Evolutionary conservation across 1,140 invertebrate genomes (phyloP).

Genomic region (Campoletis sonorensis): DNA sequence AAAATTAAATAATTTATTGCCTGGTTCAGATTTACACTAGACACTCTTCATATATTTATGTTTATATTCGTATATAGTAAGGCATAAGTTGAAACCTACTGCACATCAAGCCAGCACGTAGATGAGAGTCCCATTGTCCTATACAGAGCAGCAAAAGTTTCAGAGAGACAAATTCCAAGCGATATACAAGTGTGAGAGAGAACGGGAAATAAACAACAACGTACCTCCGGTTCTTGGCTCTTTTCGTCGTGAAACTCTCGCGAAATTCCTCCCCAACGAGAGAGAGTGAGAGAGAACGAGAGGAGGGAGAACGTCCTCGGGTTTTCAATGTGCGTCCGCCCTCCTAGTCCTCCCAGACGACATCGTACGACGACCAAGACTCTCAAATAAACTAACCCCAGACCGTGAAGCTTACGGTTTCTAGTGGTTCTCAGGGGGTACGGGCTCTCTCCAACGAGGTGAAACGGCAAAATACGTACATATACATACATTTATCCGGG

Average conservation of each 20-base stretch:
- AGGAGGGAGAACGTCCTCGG: not conserved
- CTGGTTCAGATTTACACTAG: too few relatives aligned
- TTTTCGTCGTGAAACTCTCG: slow-evolving; percentile 20
- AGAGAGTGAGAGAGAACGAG: too few relatives aligned
- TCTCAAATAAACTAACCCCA: slow-evolving; percentile 29
- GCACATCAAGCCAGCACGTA: slow-evolving; percentile 6
- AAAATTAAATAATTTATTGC: too few relatives aligned
- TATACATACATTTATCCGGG: not conserved
- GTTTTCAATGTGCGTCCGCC: slow-evolving; percentile 8
- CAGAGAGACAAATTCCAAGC: slow-evolving; percentile 33
- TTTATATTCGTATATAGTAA: not conserved
- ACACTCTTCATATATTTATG: too few relatives aligned
- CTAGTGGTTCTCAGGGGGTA: slow-evolving; percentile 6
- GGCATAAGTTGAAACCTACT: slow-evolving; percentile 39
- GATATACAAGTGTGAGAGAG: slow-evolving; percentile 1
- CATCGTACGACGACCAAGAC: not conserved
- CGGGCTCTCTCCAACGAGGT: slow-evolving; percentile 10
- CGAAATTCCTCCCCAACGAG: slow-evolving; percentile 5
- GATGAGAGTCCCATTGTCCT: slow-evolving; percentile 3
- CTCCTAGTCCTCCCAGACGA: slow-evolving; percentile 16
- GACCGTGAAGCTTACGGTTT: not conserved
- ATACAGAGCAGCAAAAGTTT: slow-evolving; percentile 19
- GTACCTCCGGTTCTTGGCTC: slow-evolving; percentile 28
- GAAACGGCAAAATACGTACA: not conserved
- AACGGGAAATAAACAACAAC: not conserved